A percentile compares a stretch with the other conserved stretches of the same genome.
Conservation (phyloP, 2,797 vertebrate genomes). For the Melanotaenia boesemani region DNA sequence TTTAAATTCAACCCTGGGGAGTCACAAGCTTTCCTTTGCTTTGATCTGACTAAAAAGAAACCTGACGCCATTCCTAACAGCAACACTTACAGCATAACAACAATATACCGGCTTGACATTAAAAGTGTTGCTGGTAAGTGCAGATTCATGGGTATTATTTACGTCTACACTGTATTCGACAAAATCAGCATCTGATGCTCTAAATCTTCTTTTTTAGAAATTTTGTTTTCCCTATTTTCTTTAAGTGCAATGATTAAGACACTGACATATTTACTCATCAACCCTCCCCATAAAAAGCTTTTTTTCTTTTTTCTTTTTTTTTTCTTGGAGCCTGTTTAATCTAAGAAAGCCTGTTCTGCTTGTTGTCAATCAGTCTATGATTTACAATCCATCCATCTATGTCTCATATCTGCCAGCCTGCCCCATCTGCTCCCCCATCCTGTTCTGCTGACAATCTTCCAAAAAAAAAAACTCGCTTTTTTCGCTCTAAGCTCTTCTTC, state of each 20-base stretch:
- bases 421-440: conserved; percentile 59
- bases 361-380: conserved; percentile 37
- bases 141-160: not conserved
- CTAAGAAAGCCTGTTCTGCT: not conserved
- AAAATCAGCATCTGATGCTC: not conserved
- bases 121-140: not conserved
- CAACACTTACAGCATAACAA: conserved; percentile 37
- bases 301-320: not conserved
- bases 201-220: not conserved
- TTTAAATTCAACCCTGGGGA: conserved; percentile 71
- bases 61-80: conserved; percentile 44
- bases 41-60: conserved; percentile 73
- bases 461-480: conserved; percentile 21
- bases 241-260: not conserved
- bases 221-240: not conserved
- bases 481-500: conserved; percentile 32
- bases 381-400: conserved; percentile 52
- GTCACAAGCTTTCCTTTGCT: conserved; percentile 71
- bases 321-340: conserved; percentile 4
- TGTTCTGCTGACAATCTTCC: conserved; percentile 65
- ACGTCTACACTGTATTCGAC: not conserved
- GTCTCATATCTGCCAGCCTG: conserved; percentile 33
- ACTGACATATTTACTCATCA: not conserved
- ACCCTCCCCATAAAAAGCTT: not conserved
- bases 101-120: conserved; percentile 24